Percentiles rank a stretch among this genome's conserved stretches.
Conservation (phyloP, 2,888 invertebrate species). For the Dryobotodes eremita region DNA sequence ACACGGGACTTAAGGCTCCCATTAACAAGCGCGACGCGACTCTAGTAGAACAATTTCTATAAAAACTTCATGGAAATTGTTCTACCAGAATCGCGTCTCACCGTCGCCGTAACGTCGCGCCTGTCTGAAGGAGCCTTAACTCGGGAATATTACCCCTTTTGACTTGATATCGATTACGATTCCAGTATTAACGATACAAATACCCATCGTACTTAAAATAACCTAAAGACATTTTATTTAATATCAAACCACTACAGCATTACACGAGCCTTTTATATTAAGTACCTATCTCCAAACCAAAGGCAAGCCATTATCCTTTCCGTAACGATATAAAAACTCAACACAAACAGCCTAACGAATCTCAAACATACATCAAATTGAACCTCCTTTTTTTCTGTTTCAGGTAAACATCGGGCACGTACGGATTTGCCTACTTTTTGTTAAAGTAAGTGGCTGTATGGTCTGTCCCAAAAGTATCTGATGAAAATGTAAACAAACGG, state of each 20-base stretch:
- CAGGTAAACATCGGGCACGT: slow-evolving; percentile 62
- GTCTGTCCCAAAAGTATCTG: neutral
- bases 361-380: slow-evolving; percentile 45
- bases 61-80: too few species aligned
- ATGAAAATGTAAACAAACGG: neutral
- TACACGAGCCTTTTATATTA: slow-evolving; percentile 2
- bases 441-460: slow-evolving; percentile 56
- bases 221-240: neutral
- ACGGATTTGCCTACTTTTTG: slow-evolving; percentile 51
- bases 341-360: slow-evolving; percentile 45
- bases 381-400: slow-evolving; percentile 51
- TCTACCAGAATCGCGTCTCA: too few species aligned
- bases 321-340: slow-evolving; percentile 38
- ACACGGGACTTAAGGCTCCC: too few species aligned
- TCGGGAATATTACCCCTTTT: neutral
- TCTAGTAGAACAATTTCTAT: too few species aligned
- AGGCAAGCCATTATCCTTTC: slow-evolving; percentile 37
- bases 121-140: too few species aligned
- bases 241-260: neutral
- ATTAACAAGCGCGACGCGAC: too few species aligned
- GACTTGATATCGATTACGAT: neutral
- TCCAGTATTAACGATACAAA: neutral
- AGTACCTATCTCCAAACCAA: slow-evolving; percentile 9
- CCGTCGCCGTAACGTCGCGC: too few species aligned
- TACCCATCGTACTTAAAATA: neutral